phyloP scores from a whole-genome alignment of 2,113 vertebrate species.

The Muntiacus reevesi region DNA sequence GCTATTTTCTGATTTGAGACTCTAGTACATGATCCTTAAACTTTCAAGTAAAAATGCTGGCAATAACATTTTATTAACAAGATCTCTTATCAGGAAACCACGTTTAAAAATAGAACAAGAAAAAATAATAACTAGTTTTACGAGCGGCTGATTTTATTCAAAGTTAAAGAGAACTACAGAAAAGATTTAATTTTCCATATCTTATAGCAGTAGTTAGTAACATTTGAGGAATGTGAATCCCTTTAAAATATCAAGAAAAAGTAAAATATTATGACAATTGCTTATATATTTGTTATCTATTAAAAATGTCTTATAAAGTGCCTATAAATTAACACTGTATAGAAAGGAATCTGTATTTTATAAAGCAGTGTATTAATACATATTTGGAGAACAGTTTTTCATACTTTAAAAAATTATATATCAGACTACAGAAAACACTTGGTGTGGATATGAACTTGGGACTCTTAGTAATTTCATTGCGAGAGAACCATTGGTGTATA shows the following conservation, averaged over 20 bases:
- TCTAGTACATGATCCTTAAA: not conserved
- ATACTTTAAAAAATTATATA: not conserved
- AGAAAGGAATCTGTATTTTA: not conserved
- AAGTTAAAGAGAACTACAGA: not conserved
- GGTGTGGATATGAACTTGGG: not conserved
- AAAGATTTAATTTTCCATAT: not conserved
- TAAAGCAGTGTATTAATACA: not conserved
- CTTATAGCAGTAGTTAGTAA: not conserved
- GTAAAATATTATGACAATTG: not conserved
- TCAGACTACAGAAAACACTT: not conserved
- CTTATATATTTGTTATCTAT: not conserved
- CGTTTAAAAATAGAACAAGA: not conserved
- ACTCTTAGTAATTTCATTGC: not conserved
- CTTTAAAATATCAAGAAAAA: slow-evolving; percentile 20
- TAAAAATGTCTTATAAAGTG: not conserved
- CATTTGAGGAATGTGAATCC: not conserved
- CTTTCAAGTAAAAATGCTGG: not conserved
- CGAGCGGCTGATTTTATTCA: not conserved
- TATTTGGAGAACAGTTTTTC: not conserved
- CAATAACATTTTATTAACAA: slow-evolving; percentile 16
- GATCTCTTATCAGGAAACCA: not conserved
- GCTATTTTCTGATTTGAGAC: not conserved
- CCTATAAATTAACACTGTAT: not conserved
- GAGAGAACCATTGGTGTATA: not conserved
- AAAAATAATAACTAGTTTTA: slow-evolving; percentile 4